Evolutionary conservation across 2,113 vertebrate genomes (phyloP).

Genomic region (Emydura subglobosa): DNA sequence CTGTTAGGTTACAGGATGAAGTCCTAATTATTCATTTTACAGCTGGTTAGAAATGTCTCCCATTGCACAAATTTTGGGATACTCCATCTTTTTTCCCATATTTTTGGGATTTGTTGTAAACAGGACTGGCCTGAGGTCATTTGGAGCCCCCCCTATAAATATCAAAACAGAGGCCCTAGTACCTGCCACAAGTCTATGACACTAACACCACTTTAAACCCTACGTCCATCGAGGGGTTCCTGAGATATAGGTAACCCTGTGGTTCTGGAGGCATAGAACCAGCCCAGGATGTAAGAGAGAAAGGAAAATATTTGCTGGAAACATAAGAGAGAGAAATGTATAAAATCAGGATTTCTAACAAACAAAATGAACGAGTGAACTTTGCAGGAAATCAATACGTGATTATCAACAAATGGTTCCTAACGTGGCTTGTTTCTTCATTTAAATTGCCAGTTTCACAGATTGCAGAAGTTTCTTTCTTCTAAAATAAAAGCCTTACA

Average conservation of each 20-base stretch:
- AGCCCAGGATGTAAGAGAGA: not conserved
- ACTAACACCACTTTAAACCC: not conserved
- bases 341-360: not conserved
- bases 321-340: not conserved
- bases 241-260: not conserved
- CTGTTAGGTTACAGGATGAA: not conserved
- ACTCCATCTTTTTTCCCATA: not conserved
- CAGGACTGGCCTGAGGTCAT: not conserved
- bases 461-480: not conserved
- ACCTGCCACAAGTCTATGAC: not conserved
- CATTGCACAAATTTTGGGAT: not conserved
- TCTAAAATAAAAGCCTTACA: conserved; percentile 38
- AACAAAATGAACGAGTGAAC: not conserved
- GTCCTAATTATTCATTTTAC: not conserved
- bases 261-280: not conserved
- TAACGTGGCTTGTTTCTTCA: not conserved
- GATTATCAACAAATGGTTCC: not conserved
- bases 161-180: not conserved
- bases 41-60: rapidly evolving
- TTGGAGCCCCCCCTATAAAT: not conserved
- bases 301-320: not conserved
- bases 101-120: not conserved
- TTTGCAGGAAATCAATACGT: not conserved
- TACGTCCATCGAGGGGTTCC: not conserved
- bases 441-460: not conserved